Conservation (phyloP, 2,797 vertebrate genomes). For the Hylomyscus alleni region DNA sequence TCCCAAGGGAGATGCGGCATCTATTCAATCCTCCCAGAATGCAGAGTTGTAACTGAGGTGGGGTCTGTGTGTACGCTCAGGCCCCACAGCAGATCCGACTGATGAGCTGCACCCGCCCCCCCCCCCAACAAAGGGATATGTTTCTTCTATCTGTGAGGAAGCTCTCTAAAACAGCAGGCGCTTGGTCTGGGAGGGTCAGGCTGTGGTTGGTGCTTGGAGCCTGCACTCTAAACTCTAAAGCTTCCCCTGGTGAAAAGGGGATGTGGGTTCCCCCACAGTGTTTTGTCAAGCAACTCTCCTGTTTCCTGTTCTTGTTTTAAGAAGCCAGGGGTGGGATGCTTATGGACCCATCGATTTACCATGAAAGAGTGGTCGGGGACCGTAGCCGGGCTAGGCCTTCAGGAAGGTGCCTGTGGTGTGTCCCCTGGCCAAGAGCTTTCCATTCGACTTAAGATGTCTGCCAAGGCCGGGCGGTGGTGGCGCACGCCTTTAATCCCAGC, state of each 20-base stretch:
- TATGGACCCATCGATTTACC: neutral
- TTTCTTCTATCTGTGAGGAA: neutral
- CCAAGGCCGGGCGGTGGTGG: too few relatives aligned
- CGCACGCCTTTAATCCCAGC: too few relatives aligned
- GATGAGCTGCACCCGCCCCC: fast-evolving
- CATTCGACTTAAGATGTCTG: neutral
- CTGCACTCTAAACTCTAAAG: fast-evolving
- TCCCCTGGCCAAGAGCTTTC: neutral
- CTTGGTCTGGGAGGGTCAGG: fast-evolving
- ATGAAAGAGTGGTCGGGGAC: neutral
- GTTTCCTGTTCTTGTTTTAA: constrained; percentile 65
- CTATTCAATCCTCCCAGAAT: neutral
- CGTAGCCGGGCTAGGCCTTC: neutral
- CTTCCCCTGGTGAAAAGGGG: neutral
- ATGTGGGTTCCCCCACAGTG: constrained; percentile 27
- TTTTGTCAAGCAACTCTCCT: neutral
- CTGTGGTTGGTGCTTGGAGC: neutral
- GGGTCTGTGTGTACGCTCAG: neutral
- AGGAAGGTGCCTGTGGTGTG: too few relatives aligned
- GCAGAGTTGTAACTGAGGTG: neutral
- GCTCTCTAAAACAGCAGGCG: neutral
- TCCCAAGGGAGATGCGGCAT: neutral
- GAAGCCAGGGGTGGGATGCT: neutral
- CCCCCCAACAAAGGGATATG: too few relatives aligned
- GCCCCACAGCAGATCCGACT: neutral